Evolutionary conservation across 2,888 invertebrate species (phyloP), one percentile per base, ranked within the genome.

Genomic region (Eupithecia vulgata): DNA sequence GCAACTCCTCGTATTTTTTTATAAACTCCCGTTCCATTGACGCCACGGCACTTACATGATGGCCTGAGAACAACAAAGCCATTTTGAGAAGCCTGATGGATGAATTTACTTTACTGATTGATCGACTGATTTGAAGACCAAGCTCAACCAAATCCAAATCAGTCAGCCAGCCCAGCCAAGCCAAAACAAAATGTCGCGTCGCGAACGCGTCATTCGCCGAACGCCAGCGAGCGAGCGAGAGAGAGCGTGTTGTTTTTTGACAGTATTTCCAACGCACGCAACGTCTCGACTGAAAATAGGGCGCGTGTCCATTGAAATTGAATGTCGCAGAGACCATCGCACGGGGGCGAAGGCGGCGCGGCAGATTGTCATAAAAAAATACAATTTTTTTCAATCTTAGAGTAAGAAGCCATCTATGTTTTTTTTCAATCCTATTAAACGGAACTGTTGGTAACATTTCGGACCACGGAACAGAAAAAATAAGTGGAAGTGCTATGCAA

Each of bases 11-110:
- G 65, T 87, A 87, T n/a, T 72, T 78, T 65, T 80, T 80, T 67
- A 87, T 77, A 68, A 87, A 87, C 61, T 81, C 78, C 66, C 72
- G 72, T 71, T 87, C 84, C 72, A 83, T 75, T 13, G 75, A 67
- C 70, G 66, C 72, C 64, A 77, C 70, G 61, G 79, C 80, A 65
- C 65, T 70, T n/a, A n/a, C 65, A 21, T 65, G 65, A 65, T 65
- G 65, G 65, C 65, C 65, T 65, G 65, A 65, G 59, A 34, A 66
- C 13, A 74, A 68, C 40, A 65, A 52, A 62, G 37, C 74, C 74
- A 74, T 74, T 42, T 67, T 30, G 45, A 57, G 37, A 67, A 70
- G 76, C 52, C 70, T 72, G 73, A 75, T 71, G 69, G 73, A 75
- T 71, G 69, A 71, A 70, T 72, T 70, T 71, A 76, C 71, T 72